Percentiles rank a stretch among this genome's conserved stretches.
phyloP scores from a whole-genome alignment of 2,797 vertebrate genomes.

The Allobates femoralis region DNA sequence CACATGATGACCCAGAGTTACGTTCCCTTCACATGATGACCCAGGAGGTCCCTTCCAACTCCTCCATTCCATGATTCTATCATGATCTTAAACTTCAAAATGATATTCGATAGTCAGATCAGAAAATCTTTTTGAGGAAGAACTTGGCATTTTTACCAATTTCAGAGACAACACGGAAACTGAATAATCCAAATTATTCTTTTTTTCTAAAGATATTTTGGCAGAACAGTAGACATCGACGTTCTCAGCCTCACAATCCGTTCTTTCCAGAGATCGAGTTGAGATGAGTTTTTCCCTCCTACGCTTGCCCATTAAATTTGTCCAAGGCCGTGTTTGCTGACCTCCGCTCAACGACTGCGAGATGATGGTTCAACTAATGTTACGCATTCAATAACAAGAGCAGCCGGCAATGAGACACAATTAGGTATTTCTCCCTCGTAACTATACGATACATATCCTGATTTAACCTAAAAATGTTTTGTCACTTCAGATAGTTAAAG shows the following conservation, averaged over 20 bases:
- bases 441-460: neutral
- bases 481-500: neutral
- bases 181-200: slow-evolving; percentile 1
- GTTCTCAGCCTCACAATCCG: neutral
- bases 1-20: no score
- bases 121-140: neutral
- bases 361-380: neutral
- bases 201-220: neutral
- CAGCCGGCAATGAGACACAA: slow-evolving; percentile 5
- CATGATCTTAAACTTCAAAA: no score
- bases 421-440: neutral
- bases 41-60: no score
- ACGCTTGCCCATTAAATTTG: slow-evolving; percentile 18
- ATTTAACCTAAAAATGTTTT: neutral
- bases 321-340: slow-evolving; percentile 15
- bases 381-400: neutral
- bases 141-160: neutral
- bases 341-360: slow-evolving; percentile 19
- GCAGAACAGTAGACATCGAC: neutral
- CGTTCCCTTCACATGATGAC: no score
- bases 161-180: neutral
- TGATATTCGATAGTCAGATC: neutral
- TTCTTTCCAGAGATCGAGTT: neutral
- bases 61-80: no score
- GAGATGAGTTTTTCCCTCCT: slow-evolving; percentile 19